Evolutionary conservation across 2,113 vertebrate species (phyloP).

Genomic region (Capricornis sumatraensis): DNA sequence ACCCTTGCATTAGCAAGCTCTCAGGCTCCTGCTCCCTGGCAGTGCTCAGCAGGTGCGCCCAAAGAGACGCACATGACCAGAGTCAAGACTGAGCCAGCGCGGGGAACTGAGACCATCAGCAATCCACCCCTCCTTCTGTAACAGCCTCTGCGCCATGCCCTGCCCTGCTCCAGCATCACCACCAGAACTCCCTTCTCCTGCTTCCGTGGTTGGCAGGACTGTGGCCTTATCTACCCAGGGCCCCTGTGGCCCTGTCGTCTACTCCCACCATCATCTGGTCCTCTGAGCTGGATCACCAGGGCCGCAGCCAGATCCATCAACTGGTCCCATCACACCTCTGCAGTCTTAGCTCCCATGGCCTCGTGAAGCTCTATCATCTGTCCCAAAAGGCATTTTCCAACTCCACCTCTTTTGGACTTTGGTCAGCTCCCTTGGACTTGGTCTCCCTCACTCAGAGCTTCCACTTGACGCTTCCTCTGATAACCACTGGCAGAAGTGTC

Average conservation of each 20-base stretch:
- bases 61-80: not conserved
- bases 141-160: not conserved
- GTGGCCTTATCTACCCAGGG: not conserved
- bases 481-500: not conserved
- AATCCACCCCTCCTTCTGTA: not conserved
- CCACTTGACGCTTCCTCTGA: not conserved
- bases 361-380: not conserved
- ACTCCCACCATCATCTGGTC: not conserved
- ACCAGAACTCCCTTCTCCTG: not conserved
- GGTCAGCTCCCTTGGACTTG: not conserved
- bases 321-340: not conserved
- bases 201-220: not conserved
- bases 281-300: too few relatives aligned
- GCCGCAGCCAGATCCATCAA: not conserved
- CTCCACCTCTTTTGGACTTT: not conserved
- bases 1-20: not conserved
- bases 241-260: not conserved
- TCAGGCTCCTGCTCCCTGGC: too few relatives aligned
- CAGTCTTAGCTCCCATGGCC: not conserved
- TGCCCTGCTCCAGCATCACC: not conserved
- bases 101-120: not conserved
- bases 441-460: not conserved
- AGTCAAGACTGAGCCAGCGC: not conserved
- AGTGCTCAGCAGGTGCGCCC: not conserved
- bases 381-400: not conserved